These are phyloP conservation scores for Podocnemis expansa DNA, from an alignment of 2,113 vertebrate genomes.

Conservation along the genomic window DNA sequence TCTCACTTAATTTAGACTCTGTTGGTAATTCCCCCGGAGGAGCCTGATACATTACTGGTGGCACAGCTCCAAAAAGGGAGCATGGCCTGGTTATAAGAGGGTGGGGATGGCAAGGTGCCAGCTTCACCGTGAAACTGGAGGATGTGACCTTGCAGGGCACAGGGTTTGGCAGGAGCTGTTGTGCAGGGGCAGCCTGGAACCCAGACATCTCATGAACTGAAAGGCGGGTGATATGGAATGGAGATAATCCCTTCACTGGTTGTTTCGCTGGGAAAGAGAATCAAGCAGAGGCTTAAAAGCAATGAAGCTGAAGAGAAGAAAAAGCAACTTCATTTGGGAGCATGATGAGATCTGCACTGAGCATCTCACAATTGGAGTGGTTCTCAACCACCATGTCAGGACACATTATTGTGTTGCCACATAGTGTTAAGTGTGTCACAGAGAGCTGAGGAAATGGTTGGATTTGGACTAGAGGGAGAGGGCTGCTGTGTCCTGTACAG, in stretches of 20 bases:
- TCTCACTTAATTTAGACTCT: slow-evolving; percentile 21
- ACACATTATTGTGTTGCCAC: no score
- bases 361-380: no score
- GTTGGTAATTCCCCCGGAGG: slow-evolving; percentile 1
- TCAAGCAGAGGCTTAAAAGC: background rate
- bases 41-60: background rate
- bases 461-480: no score
- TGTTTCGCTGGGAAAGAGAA: background rate
- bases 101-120: slow-evolving; percentile 7
- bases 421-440: no score
- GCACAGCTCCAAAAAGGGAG: slow-evolving; percentile 42
- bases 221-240: background rate
- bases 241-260: background rate
- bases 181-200: background rate
- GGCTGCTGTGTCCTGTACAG: no score
- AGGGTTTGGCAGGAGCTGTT: background rate
- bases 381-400: no score
- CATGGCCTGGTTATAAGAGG: background rate
- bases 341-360: background rate
- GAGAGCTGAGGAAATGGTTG: no score
- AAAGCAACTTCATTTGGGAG: background rate
- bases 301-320: background rate
- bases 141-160: background rate
- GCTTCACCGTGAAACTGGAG: background rate
- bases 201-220: background rate